Evolutionary conservation across 2,888 invertebrate genomes (phyloP), one percentile per base, ranked within the genome.

Genomic region (Unio delphinus): DNA sequence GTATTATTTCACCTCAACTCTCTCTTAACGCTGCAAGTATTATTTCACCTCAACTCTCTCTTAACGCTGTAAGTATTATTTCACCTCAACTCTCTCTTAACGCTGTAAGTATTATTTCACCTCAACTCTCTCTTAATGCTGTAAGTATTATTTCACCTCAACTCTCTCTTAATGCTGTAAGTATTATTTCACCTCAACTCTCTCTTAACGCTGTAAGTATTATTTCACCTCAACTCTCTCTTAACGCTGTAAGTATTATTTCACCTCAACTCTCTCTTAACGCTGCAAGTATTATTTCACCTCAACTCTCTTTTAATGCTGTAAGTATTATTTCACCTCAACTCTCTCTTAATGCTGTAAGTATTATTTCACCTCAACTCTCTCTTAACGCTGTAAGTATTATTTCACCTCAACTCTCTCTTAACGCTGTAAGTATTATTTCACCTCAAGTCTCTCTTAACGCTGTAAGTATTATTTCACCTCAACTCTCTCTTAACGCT

Each of bases 11-110:
- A 6, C 84, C 86, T n/a, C 84, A 86, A 23, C 74, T 87, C 17
- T 78, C 85, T 34, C 69, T 87, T 45, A 81, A 77, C 57, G 79
- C 23, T 23, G 23, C n/a, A n/a, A n/a, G n/a, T 23, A 23, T 23
- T 23, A 23, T 23, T 23, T 80, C 84, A 6, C 84, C 86, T n/a
- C 84, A 86, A 23, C 74, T 87, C 17, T 78, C 85, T 34, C 69
- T 87, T 45, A 81, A 77, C 57, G 79, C 23, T 23, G 23, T 23
- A 23, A 23, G 23, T 23, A 23, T 23, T 23, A 23, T 23, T 23
- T 80, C 84, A 6, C 84, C 86, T n/a, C 84, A 86, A 23, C 74
- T 87, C 17, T 78, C 85, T 34, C 69, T 87, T 45, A 81, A 77
- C 57, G 79, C 23, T 23, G 23, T 23, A 23, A 23, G 23, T 23